phyloP scores from a whole-genome alignment of 2,797 vertebrate species.

The Enteromius mattozi region DNA sequence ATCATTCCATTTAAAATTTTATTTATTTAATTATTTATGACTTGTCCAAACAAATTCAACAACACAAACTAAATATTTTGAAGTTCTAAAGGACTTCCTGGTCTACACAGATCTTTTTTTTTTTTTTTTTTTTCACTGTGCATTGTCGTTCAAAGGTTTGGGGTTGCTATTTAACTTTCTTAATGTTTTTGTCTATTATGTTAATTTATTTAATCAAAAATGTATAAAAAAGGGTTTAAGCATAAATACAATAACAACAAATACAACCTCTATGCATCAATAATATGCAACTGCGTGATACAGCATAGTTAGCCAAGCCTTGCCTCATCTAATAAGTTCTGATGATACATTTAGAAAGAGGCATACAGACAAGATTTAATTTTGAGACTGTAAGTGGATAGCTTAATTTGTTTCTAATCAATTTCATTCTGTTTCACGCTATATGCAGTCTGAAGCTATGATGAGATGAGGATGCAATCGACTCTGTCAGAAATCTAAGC shows the following conservation, averaged over 20 bases:
- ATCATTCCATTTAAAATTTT: no score
- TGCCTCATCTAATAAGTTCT: neutral
- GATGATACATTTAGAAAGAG: neutral
- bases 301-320: neutral
- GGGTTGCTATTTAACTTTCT: neutral
- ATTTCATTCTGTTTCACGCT: neutral
- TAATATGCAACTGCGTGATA: neutral
- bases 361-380: neutral
- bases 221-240: no score
- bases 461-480: neutral
- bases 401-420: slow-evolving; percentile 17
- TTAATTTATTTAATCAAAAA: neutral
- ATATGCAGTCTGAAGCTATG: neutral
- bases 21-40: no score
- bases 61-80: neutral
- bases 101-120: neutral
- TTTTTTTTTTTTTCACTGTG: neutral
- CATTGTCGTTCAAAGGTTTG: neutral
- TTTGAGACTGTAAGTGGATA: slow-evolving; percentile 7
- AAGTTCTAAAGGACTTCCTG: neutral
- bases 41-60: neutral
- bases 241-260: no score
- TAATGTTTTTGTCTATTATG: neutral
- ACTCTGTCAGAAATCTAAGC: neutral
- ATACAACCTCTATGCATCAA: neutral